Conservation (phyloP, 2,113 vertebrate genomes). For the Alexandromys fortis region DNA sequence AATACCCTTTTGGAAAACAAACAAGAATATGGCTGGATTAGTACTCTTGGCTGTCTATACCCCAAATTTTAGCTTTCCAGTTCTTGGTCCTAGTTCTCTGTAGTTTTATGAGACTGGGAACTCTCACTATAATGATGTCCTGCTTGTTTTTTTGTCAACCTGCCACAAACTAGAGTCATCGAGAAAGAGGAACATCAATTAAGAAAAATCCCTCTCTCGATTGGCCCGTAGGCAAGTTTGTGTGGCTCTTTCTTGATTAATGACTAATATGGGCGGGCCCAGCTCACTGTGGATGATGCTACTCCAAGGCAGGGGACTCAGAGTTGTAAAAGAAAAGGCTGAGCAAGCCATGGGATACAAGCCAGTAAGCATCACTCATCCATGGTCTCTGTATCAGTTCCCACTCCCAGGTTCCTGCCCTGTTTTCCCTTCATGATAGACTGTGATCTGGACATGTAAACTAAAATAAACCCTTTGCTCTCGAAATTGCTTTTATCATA, state of each 20-base stretch:
- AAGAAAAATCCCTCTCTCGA: neutral
- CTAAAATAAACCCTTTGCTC: neutral
- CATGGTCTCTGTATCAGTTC: too few relatives aligned
- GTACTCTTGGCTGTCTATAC: neutral
- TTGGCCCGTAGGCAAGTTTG: neutral
- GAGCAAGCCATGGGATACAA: neutral
- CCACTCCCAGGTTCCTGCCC: neutral
- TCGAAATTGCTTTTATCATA: neutral
- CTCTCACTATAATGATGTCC: neutral
- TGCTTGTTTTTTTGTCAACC: neutral
- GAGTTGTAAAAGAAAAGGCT: neutral
- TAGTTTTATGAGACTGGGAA: slow-evolving; percentile 37
- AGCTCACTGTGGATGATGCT: neutral
- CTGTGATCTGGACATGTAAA: neutral
- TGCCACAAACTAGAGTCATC: neutral
- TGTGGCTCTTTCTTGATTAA: neutral
- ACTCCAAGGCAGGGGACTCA: neutral
- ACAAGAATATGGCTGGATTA: neutral
- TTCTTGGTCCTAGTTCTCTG: neutral
- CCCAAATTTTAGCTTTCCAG: neutral
- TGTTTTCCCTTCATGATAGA: neutral
- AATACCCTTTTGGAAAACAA: slow-evolving; percentile 41
- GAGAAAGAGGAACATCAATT: neutral
- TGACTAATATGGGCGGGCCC: neutral
- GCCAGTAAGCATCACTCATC: neutral